A percentile compares a stretch with the other conserved stretches of the same genome.
Evolutionary conservation across 2,113 vertebrate species (phyloP).

Genomic region (Alexandromys fortis): DNA sequence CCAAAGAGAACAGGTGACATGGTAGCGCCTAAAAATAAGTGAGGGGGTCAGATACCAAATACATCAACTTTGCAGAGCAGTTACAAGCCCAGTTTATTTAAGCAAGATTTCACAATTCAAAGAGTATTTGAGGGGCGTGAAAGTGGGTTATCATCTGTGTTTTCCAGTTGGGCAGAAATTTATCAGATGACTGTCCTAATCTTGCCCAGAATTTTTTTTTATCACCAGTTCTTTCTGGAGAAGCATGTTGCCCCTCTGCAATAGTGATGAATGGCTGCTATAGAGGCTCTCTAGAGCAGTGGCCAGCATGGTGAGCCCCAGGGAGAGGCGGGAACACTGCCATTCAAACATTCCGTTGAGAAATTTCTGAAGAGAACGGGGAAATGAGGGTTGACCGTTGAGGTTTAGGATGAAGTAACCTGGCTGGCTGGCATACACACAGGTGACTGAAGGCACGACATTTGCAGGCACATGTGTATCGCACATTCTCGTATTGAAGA

Average conservation of each 20-base stretch:
- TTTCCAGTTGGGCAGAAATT: slow-evolving; percentile 58
- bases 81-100: slow-evolving; percentile 57
- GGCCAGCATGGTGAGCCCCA: background rate
- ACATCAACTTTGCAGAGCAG: slow-evolving; percentile 66
- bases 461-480: background rate
- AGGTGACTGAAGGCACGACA: background rate
- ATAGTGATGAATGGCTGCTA: background rate
- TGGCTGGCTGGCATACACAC: background rate
- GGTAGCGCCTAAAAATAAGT: slow-evolving; percentile 64
- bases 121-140: slow-evolving; percentile 53
- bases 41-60: slow-evolving; percentile 60
- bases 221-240: slow-evolving; percentile 17
- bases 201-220: slow-evolving; percentile 45
- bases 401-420: background rate
- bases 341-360: slow-evolving; percentile 38
- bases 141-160: slow-evolving; percentile 70
- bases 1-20: slow-evolving; percentile 29
- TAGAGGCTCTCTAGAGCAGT: slow-evolving; percentile 18
- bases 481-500: slow-evolving; percentile 27
- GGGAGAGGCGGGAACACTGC: background rate
- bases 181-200: slow-evolving; percentile 58
- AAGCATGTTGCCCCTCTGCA: background rate
- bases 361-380: slow-evolving; percentile 42
- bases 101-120: slow-evolving; percentile 59
- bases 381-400: background rate